Evolutionary conservation across 2,113 vertebrate genomes (phyloP).

Genomic region (Oreochromis niloticus): DNA sequence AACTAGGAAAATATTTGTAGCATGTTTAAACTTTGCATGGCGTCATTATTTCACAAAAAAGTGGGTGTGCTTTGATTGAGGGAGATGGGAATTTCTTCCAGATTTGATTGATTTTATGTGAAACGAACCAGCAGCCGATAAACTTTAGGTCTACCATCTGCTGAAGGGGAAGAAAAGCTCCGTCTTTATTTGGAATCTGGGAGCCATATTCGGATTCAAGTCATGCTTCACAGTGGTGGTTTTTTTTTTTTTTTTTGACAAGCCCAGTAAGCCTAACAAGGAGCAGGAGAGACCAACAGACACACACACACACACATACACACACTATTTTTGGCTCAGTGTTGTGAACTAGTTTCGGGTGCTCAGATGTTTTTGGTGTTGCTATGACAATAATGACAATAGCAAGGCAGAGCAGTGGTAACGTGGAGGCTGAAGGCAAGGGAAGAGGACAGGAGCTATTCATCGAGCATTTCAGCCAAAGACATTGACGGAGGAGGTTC

Average conservation of each 20-base stretch:
- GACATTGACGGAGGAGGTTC: constrained; percentile 17
- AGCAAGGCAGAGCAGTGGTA: constrained; percentile 26
- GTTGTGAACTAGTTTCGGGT: constrained; percentile 2
- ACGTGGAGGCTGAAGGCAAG: not conserved
- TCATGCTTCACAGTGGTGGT: not conserved
- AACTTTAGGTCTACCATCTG: not conserved
- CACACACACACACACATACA: not conserved
- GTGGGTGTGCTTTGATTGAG: not conserved
- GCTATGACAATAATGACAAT: constrained; percentile 63
- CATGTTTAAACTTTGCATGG: not conserved
- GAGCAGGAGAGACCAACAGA: not conserved
- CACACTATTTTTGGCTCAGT: constrained; percentile 35
- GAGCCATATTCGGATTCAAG: not conserved
- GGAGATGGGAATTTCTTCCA: not conserved
- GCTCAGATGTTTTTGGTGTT: constrained; percentile 61
- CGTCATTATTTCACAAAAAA: not conserved
- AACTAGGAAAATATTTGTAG: not conserved
- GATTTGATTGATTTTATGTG: not conserved
- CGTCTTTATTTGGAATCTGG: not conserved
- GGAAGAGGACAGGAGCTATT: constrained; percentile 4
- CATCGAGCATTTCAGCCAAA: constrained; percentile 1
- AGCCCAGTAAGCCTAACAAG: not conserved
- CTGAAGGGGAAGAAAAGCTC: not conserved
- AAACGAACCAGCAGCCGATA: not conserved
- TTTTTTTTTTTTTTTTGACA: not conserved